A percentile compares a stretch with the other conserved stretches of the same genome.
These are phyloP conservation scores for Anarsia innoxiella DNA, from an alignment of 2,888 invertebrate genomes.

Conservation along the genomic window DNA sequence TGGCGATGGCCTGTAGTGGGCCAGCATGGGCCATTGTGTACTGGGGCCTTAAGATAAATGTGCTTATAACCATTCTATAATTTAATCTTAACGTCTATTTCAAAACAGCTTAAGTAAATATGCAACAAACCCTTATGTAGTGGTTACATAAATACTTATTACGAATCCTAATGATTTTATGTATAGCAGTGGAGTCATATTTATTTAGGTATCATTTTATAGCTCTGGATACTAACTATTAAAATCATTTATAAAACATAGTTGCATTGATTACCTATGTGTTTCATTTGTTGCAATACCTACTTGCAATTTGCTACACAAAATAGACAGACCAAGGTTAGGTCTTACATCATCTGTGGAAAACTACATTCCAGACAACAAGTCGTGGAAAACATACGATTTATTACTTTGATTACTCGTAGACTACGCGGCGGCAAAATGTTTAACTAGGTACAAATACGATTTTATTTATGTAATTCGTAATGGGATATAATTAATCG, in stretches of 20 bases:
- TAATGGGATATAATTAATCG: no score
- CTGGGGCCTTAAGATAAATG: no score
- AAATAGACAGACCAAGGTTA: slow-evolving; percentile 52
- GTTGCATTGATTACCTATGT: no score
- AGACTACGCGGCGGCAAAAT: slow-evolving; percentile 23
- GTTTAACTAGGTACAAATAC: not conserved
- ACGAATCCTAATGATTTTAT: not conserved
- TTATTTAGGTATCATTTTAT: slow-evolving; percentile 17
- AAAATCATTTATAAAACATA: no score
- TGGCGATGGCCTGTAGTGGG: no score
- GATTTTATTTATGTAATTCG: no score
- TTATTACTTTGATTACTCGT: slow-evolving; percentile 15
- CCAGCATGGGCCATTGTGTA: no score
- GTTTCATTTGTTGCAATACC: no score
- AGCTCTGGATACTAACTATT: slow-evolving; percentile 50
- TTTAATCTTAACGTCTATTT: slow-evolving; percentile 5
- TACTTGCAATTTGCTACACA: no score
- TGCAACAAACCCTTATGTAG: no score
- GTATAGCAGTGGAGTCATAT: not conserved
- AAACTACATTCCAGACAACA: slow-evolving; percentile 27
- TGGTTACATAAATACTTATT: not conserved
- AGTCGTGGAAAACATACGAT: slow-evolving; percentile 25
- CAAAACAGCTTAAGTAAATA: not conserved
- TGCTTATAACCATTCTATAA: no score
- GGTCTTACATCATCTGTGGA: slow-evolving; percentile 42